Conservation (phyloP, 2,888 invertebrate species). For the Camptogramma bilineatum region DNA sequence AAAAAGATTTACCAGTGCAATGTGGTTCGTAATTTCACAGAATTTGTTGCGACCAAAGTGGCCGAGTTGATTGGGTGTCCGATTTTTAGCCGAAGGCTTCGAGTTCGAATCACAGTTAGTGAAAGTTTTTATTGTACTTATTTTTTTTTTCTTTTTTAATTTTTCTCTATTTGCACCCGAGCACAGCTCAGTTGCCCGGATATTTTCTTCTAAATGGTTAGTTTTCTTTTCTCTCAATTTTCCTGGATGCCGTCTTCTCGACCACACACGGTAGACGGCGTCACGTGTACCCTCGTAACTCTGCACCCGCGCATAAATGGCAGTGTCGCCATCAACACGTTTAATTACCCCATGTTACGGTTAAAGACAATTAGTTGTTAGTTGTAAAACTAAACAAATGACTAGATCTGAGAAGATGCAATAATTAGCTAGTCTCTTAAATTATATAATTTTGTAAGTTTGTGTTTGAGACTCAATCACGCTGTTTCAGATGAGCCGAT, state of each 20-base stretch:
- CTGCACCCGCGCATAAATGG: constrained; percentile 21
- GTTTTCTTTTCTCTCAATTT: background rate
- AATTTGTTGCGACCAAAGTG: no score
- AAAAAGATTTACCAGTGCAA: no score
- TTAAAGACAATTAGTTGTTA: constrained; percentile 19
- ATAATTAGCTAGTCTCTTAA: background rate
- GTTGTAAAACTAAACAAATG: constrained; percentile 15
- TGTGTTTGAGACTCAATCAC: background rate
- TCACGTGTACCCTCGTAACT: constrained; percentile 24
- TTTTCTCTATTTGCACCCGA: no score
- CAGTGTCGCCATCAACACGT: constrained; percentile 29
- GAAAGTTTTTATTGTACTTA: no score
- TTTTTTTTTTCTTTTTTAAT: no score
- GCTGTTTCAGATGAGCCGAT: no score
- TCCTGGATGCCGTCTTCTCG: background rate
- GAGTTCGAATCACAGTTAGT: no score
- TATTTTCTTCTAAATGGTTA: background rate
- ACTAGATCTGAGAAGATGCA: background rate
- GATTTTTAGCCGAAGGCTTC: no score
- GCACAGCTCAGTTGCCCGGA: no score
- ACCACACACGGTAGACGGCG: constrained; percentile 17
- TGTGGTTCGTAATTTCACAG: no score
- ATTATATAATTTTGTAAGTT: background rate
- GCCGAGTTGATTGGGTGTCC: no score
- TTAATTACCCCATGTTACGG: constrained; percentile 29